Base-by-base conservation (phyloP, 2,888 invertebrate species). In the Portevinia maculata region DNA sequence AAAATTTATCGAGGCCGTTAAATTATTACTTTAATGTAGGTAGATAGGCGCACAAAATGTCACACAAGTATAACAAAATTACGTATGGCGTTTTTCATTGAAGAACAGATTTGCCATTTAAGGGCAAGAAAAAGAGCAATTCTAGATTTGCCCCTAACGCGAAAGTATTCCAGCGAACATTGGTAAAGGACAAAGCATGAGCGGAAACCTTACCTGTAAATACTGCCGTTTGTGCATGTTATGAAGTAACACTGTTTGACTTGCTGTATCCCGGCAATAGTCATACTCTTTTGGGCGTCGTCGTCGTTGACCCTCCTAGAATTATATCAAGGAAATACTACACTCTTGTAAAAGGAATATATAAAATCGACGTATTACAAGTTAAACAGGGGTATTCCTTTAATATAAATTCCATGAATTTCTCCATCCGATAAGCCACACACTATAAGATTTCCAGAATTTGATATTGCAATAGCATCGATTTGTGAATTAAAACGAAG, bases 351-450 rank as follows among this genome's bases (percentile, higher is more conserved):
- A 21, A 8, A 7, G n/a, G n/a, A n/a, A n/a, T n/a, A 11, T 21
- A 9, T 11, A 19, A 6, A n/a, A 41, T 28, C 5, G 13, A 15
- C 5, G 11, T 19, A 83, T 75, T 86, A 86, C 86, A 89, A 76
- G 79, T 88, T 89, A 64, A 90, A 91, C 8, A 90, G 59, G 0
- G 88, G 86, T 41, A 88, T 60, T 0, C 91, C 91, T 71, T 89
- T 89, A 3, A 90, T 88, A 48, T 84, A 88, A 1, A 90, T 87
- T 0, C 90, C 91, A 85, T 90, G 88, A 4, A 91, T 87, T 70
- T 89, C 88, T 11, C 91, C 91, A 83, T 90, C 88, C 2, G 87
- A 86, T 0, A 91, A 85, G 0, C 88, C 89, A 60, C 90, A 91
- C 0, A 91, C 85, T 41, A 91, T 88, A 0, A 91, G 69, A 62